Evolutionary conservation across 2,113 vertebrate genomes (phyloP).

Genomic region (Cinclus cinclus): DNA sequence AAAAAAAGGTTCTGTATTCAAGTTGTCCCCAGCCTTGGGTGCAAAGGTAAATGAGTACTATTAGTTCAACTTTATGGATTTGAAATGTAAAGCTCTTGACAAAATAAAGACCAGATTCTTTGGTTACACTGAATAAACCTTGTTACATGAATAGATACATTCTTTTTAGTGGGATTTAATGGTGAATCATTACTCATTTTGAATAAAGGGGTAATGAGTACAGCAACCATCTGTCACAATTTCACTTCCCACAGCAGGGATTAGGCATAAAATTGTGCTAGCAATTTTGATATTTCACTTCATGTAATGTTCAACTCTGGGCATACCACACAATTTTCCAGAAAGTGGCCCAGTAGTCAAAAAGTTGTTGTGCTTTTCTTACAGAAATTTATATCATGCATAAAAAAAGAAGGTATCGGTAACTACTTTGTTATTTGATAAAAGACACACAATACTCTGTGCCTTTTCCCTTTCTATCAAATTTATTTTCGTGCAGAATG

Average conservation of each 20-base stretch:
- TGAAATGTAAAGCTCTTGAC: conserved; percentile 6
- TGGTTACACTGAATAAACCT: conserved; percentile 34
- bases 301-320: not conserved
- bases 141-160: conserved; percentile 10
- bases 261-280: not conserved
- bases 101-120: conserved; percentile 33
- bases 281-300: not conserved
- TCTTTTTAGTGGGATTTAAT: conserved; percentile 43
- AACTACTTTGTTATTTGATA: not conserved
- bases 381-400: not conserved
- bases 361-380: not conserved
- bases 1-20: not conserved
- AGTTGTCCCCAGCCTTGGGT: not conserved
- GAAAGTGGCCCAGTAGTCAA: not conserved
- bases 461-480: not conserved
- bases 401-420: not conserved
- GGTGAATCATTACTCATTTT: conserved; percentile 54
- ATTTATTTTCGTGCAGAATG: not conserved
- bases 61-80: conserved; percentile 23
- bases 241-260: not conserved
- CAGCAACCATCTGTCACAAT: conserved; percentile 28
- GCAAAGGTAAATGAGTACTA: not conserved
- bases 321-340: not conserved
- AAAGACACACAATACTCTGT: not conserved
- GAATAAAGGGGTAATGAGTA: conserved; percentile 26